Conservation (phyloP, 1,140 invertebrate genomes). For the Sipha flava region DNA sequence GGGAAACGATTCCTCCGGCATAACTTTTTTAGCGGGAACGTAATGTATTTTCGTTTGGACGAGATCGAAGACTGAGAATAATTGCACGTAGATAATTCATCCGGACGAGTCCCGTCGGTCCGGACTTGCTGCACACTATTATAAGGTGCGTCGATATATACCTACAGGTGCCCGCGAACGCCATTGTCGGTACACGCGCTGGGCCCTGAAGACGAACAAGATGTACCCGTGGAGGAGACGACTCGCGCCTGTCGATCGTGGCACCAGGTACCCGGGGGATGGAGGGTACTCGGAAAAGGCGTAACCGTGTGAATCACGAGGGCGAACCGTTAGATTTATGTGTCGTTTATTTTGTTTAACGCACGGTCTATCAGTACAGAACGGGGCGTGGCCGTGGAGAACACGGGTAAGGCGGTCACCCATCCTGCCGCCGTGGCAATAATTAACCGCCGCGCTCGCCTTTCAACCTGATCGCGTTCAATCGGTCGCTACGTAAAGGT, state of each 20-base stretch:
- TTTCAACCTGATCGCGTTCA: constrained; percentile 20
- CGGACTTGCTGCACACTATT: no score
- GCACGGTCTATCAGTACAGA: neutral
- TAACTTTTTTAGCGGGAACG: no score
- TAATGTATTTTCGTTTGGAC: no score
- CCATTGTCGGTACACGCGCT: neutral
- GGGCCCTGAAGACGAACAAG: no score
- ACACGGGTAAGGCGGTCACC: neutral
- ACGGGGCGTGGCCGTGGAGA: constrained; percentile 5
- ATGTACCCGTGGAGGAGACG: no score
- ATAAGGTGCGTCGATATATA: no score
- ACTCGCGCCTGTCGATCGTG: neutral
- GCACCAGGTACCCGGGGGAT: neutral
- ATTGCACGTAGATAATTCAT: no score
- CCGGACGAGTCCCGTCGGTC: no score
- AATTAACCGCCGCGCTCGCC: neutral
- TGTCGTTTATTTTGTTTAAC: constrained; percentile 6
- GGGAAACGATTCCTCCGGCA: no score
- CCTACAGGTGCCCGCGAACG: no score
- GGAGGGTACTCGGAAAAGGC: neutral
- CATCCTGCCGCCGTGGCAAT: neutral
- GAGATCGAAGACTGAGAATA: no score
- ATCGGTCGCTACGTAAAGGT: neutral
- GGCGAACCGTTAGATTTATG: neutral
- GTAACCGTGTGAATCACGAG: constrained; percentile 1